phyloP scores from a whole-genome alignment of 2,797 vertebrate genomes.

The Antrozous pallidus region DNA sequence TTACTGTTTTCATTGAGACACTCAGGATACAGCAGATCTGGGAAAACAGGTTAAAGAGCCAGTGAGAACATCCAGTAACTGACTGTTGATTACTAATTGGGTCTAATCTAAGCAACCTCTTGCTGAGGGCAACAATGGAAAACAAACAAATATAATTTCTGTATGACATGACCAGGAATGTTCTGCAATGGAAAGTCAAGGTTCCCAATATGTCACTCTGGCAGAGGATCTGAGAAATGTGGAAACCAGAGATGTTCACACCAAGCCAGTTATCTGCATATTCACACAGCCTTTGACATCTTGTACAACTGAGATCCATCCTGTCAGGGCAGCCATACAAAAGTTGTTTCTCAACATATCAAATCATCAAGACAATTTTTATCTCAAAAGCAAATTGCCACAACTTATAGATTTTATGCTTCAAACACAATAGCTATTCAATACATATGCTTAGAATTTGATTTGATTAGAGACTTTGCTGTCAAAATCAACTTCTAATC shows the following conservation, averaged over 20 bases:
- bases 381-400: background rate
- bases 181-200: constrained; percentile 38
- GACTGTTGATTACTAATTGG: background rate
- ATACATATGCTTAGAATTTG: background rate
- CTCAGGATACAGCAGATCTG: background rate
- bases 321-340: background rate
- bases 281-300: constrained; percentile 16
- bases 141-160: constrained; percentile 47
- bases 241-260: background rate
- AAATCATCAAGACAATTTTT: background rate
- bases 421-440: background rate
- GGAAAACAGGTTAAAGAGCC: background rate
- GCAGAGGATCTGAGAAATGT: constrained; percentile 46
- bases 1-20: background rate
- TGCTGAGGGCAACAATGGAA: background rate
- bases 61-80: background rate
- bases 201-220: constrained; percentile 3
- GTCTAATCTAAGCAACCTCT: background rate
- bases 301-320: background rate
- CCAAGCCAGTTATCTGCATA: background rate
- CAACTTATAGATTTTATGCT: background rate
- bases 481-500: background rate
- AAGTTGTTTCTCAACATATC: background rate
- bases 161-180: constrained; percentile 42
- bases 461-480: background rate